phyloP scores from a whole-genome alignment of 2,888 invertebrate genomes.

The Cantharis rustica region DNA sequence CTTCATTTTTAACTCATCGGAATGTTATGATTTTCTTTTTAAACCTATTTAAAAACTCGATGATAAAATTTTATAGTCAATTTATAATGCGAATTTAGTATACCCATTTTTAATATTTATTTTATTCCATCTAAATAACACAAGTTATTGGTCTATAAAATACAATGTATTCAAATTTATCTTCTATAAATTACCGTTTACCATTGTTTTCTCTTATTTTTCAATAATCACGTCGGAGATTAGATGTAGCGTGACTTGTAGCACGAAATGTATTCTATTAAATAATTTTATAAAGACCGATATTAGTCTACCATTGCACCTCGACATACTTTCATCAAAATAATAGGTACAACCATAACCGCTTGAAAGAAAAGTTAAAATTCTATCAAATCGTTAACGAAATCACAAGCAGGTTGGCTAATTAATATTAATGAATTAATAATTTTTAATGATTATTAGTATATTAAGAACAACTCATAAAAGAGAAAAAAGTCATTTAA shows the following conservation, averaged over 20 bases:
- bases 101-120: background rate
- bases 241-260: background rate
- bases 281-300: background rate
- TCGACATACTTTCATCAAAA: too few species aligned
- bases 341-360: too few species aligned
- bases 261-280: background rate
- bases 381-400: too few species aligned
- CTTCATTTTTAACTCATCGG: constrained; percentile 10
- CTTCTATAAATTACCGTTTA: background rate
- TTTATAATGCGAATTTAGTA: background rate
- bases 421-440: too few species aligned
- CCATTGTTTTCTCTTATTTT: background rate
- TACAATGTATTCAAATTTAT: background rate
- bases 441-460: too few species aligned
- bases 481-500: too few species aligned
- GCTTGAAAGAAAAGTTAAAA: too few species aligned
- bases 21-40: constrained; percentile 3
- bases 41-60: background rate
- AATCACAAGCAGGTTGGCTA: too few species aligned
- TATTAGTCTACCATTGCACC: background rate
- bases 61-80: background rate
- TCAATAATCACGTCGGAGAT: background rate
- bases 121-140: background rate
- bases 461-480: too few species aligned
- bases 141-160: background rate